Percentiles rank a stretch among this genome's conserved stretches.
phyloP scores from a whole-genome alignment of 2,113 vertebrate genomes.

The human (Homo sapiens) region DNA sequence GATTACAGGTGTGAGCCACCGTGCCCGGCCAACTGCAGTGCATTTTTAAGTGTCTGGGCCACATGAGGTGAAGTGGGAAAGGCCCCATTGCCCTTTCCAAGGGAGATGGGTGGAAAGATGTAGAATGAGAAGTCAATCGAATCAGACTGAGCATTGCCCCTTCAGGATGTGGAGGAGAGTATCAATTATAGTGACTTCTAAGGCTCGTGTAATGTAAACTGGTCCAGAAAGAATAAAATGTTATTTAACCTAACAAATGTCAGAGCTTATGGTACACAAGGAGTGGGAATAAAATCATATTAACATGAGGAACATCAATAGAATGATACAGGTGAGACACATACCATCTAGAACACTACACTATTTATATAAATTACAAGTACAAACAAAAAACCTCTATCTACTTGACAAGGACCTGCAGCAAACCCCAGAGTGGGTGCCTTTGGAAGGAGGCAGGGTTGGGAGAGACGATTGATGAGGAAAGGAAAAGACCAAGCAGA shows the following conservation, averaged over 20 bases:
- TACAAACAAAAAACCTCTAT: not conserved
- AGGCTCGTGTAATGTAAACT: not conserved
- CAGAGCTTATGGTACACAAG: not conserved
- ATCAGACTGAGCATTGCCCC: not conserved
- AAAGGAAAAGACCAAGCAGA: not conserved
- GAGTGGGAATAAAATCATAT: not conserved
- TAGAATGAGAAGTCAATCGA: not conserved
- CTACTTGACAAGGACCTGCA: not conserved
- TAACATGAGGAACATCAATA: not conserved
- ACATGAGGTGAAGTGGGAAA: not conserved
- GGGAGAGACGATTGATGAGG: fast-evolving
- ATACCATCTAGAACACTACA: not conserved
- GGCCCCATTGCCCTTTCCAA: not conserved
- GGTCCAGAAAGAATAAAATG: not conserved
- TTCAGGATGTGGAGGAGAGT: not conserved
- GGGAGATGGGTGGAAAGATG: not conserved
- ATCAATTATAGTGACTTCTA: not conserved
- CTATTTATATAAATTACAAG: not conserved
- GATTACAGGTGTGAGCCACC: too few relatives aligned
- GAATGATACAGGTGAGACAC: not conserved
- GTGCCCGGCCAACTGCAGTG: too few relatives aligned
- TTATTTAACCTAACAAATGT: not conserved
- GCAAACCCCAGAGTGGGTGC: fast-evolving
- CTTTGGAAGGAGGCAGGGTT: not conserved
- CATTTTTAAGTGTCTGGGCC: not conserved